phyloP scores from a whole-genome alignment of 2,113 vertebrate species.

The Guaruba guarouba region DNA sequence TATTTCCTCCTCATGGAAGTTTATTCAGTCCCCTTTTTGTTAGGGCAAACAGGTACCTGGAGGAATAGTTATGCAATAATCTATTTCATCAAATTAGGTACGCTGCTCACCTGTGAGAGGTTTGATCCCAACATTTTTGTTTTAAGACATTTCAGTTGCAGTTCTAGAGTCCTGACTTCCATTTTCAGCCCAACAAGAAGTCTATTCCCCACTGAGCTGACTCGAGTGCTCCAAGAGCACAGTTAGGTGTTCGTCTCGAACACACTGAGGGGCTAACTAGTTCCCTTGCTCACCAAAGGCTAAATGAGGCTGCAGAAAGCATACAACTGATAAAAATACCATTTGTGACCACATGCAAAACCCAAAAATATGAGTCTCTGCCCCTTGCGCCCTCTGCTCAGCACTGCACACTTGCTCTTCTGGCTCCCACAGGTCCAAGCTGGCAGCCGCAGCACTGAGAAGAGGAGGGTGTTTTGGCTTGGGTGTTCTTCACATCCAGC shows the following conservation, averaged over 20 bases:
- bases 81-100: neutral
- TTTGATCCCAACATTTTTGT: neutral
- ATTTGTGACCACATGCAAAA: neutral
- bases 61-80: neutral
- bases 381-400: neutral
- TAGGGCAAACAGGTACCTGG: neutral
- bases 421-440: neutral
- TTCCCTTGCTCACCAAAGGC: neutral
- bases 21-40: neutral
- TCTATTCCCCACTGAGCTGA: neutral
- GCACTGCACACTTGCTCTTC: neutral
- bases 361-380: neutral
- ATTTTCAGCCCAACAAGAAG: neutral
- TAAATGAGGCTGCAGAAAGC: neutral
- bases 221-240: neutral
- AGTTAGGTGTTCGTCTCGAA: too few species aligned
- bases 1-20: neutral
- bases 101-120: neutral
- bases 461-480: accelerated
- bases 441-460: accelerated
- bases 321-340: neutral
- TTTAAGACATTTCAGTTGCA: neutral
- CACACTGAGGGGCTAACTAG: accelerated
- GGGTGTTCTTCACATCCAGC: neutral
- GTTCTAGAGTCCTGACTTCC: neutral